phyloP scores from a whole-genome alignment of 1,140 invertebrate genomes.

The Ectropis grisescens region DNA sequence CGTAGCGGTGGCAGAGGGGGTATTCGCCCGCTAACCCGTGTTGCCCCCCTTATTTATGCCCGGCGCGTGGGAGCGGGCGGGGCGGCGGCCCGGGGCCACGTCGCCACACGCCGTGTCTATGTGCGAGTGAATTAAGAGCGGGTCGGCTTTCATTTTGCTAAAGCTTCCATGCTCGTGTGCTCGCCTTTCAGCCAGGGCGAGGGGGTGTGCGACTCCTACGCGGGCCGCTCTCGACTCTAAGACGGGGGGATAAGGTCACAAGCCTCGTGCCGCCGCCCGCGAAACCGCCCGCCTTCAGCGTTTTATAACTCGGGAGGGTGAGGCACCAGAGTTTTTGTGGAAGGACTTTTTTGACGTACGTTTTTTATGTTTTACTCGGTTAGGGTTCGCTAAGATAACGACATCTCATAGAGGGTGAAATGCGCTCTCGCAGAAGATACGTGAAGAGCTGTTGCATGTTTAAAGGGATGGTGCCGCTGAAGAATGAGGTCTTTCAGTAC shows the following conservation, averaged over 20 bases:
- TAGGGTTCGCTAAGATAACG: conserved; percentile 65
- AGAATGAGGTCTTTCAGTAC: no score
- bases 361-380: conserved; percentile 67
- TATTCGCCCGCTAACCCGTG: conserved; percentile 61
- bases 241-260: conserved; percentile 28
- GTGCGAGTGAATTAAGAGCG: conserved; percentile 66
- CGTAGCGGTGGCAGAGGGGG: conserved; percentile 35
- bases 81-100: conserved; percentile 34
- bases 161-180: conserved; percentile 65
- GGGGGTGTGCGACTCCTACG: conserved; percentile 26
- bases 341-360: conserved; percentile 67
- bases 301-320: conserved; percentile 62
- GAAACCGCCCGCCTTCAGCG: conserved; percentile 35
- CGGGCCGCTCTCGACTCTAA: conserved; percentile 36
- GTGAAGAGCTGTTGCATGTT: conserved; percentile 10
- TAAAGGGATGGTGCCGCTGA: no score
- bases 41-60: conserved; percentile 64
- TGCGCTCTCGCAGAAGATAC: conserved; percentile 29
- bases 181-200: conserved; percentile 54
- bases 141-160: conserved; percentile 68
- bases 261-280: conserved; percentile 24
- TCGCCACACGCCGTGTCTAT: conserved; percentile 41
- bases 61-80: conserved; percentile 34
- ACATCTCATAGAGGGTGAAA: conserved; percentile 46
- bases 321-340: conserved; percentile 59